These are phyloP conservation scores for Ceraclea dissimilis DNA, from an alignment of 2,888 invertebrate species.

Conservation along the genomic window DNA sequence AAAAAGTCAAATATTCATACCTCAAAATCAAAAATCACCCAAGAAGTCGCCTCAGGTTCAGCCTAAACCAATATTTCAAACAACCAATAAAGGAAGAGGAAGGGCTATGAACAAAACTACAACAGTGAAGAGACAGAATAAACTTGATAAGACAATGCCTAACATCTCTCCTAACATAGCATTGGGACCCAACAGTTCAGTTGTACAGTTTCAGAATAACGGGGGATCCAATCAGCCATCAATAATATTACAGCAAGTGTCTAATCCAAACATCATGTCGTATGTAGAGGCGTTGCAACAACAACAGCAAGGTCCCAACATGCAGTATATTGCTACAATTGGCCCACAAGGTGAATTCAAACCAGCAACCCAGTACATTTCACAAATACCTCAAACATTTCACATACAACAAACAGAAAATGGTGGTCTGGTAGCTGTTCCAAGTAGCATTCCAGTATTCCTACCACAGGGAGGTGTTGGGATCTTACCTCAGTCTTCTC, in stretches of 20 bases:
- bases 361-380: slow-evolving; percentile 48
- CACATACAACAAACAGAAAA: slow-evolving; percentile 55
- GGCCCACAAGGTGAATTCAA: slow-evolving; percentile 55
- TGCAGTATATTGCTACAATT: slow-evolving; percentile 70
- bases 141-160: slow-evolving; percentile 44
- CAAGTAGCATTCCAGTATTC: slow-evolving; percentile 52
- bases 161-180: slow-evolving; percentile 41
- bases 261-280: slow-evolving; percentile 53
- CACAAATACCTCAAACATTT: slow-evolving; percentile 51
- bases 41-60: slow-evolving; percentile 46
- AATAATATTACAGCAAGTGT: slow-evolving; percentile 61
- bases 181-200: slow-evolving; percentile 43
- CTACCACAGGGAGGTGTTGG: slow-evolving; percentile 48
- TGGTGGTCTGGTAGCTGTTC: slow-evolving; percentile 52
- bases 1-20: slow-evolving; percentile 44
- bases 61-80: slow-evolving; percentile 46
- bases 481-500: slow-evolving; percentile 41
- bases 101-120: slow-evolving; percentile 44
- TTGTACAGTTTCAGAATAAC: slow-evolving; percentile 51
- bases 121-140: slow-evolving; percentile 43
- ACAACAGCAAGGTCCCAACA: slow-evolving; percentile 61
- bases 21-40: slow-evolving; percentile 43
- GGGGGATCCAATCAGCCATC: slow-evolving; percentile 53
- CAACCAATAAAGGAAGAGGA: slow-evolving; percentile 40
- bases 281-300: slow-evolving; percentile 65